A percentile compares a stretch with the other conserved stretches of the same genome.
phyloP scores from a whole-genome alignment of 2,888 invertebrate genomes.

The Hylaea fasciaria region DNA sequence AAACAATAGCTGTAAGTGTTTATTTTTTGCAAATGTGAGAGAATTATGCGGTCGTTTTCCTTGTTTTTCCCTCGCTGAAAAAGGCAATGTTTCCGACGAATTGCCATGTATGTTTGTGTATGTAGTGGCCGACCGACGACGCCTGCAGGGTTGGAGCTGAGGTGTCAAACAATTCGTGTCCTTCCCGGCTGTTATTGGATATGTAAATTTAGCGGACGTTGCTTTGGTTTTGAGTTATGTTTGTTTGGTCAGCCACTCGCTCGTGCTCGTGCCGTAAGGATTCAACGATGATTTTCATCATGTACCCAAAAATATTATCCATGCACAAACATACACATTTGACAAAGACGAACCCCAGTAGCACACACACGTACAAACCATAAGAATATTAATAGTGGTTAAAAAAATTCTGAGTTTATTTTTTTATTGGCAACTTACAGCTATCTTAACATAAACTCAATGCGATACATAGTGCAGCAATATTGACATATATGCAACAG shows the following conservation, averaged over 20 bases:
- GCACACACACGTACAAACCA: not conserved
- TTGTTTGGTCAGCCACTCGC: slow-evolving; percentile 21
- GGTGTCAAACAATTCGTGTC: slow-evolving; percentile 42
- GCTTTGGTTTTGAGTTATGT: slow-evolving; percentile 33
- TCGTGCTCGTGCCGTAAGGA: slow-evolving; percentile 5
- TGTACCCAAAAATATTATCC: not conserved
- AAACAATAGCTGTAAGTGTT: slow-evolving; percentile 32
- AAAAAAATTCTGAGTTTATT: too few relatives aligned
- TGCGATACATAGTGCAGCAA: too few relatives aligned
- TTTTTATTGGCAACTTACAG: too few relatives aligned
- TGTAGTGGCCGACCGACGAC: slow-evolving; percentile 38
- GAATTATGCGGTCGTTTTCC: slow-evolving; percentile 33
- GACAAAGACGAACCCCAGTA: too few relatives aligned
- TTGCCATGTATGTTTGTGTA: slow-evolving; percentile 38
- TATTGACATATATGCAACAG: too few relatives aligned
- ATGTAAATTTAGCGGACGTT: slow-evolving; percentile 32
- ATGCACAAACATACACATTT: not conserved
- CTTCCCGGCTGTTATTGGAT: slow-evolving; percentile 39
- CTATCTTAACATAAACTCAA: too few relatives aligned
- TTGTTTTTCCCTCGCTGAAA: slow-evolving; percentile 22
- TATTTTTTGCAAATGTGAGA: slow-evolving; percentile 32
- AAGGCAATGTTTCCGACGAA: slow-evolving; percentile 38
- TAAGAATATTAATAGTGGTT: too few relatives aligned
- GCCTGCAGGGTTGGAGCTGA: slow-evolving; percentile 31
- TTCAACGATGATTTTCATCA: slow-evolving; percentile 2